Conservation (phyloP, 1,140 invertebrate species). For the Batillaria attramentaria region DNA sequence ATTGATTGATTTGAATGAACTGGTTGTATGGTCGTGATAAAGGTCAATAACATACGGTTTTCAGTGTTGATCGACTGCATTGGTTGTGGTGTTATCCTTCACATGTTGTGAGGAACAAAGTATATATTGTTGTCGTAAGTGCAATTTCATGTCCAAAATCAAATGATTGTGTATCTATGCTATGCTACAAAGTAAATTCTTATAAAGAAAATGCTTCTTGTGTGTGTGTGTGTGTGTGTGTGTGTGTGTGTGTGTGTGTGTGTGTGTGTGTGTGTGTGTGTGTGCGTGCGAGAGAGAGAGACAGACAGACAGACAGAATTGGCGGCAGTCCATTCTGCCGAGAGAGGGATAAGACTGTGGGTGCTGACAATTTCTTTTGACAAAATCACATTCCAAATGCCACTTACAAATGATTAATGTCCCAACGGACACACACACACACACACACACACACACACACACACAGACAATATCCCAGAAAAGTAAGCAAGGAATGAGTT, state of each 20-base stretch:
- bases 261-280: background rate
- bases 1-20: too few relatives aligned
- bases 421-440: background rate
- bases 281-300: background rate
- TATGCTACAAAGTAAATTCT: background rate
- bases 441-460: background rate
- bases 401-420: too few relatives aligned
- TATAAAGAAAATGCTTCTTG: background rate
- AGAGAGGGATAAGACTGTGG: too few relatives aligned
- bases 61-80: too few relatives aligned
- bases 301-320: constrained; percentile 10
- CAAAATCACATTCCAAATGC: too few relatives aligned
- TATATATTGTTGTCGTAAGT: background rate
- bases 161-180: background rate
- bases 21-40: too few relatives aligned
- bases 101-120: too few relatives aligned
- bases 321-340: too few relatives aligned
- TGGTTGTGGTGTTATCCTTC: too few relatives aligned
- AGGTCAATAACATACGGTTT: too few relatives aligned
- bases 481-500: background rate
- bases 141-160: background rate
- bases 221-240: background rate
- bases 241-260: background rate
- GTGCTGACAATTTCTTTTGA: too few relatives aligned
- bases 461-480: background rate